A percentile compares a stretch with the other conserved stretches of the same genome.
Conservation (phyloP, 2,888 invertebrate genomes). For the Acanthosepion pharaonis region DNA sequence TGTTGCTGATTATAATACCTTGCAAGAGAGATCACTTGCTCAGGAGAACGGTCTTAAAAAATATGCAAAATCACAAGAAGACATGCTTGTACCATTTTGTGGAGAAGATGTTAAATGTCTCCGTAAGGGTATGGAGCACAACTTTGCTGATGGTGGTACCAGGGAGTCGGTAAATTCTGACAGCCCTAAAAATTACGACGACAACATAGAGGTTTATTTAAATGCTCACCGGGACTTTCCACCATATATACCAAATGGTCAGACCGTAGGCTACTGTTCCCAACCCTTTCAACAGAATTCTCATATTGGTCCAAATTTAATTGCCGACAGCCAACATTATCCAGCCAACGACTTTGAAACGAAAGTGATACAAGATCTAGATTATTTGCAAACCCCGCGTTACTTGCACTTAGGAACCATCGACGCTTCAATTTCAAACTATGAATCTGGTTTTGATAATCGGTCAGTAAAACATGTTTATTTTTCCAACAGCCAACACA, state of each 20-base stretch:
- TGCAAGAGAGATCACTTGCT: neutral
- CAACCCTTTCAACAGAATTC: neutral
- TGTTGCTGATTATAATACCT: neutral
- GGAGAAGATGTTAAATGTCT: no score
- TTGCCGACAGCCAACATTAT: neutral
- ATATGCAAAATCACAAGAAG: neutral
- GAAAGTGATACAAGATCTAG: neutral
- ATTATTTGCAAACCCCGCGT: neutral
- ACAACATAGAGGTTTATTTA: neutral
- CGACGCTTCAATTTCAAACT: neutral
- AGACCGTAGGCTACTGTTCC: neutral
- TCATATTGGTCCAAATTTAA: neutral
- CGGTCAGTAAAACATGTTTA: neutral
- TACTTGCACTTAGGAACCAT: neutral
- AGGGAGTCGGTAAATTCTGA: neutral
- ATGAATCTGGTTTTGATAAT: neutral
- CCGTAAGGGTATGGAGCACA: neutral
- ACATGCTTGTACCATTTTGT: neutral
- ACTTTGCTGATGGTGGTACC: neutral
- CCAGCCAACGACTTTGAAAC: neutral
- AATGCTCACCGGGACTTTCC: neutral
- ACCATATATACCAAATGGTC: neutral
- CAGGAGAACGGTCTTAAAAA: neutral
- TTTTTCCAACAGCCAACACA: neutral
- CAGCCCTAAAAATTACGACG: neutral